A percentile compares a stretch with the other conserved stretches of the same genome.
These are phyloP conservation scores for Dermatemys mawii DNA, from an alignment of 2,113 vertebrate genomes.

Conservation along the genomic window DNA sequence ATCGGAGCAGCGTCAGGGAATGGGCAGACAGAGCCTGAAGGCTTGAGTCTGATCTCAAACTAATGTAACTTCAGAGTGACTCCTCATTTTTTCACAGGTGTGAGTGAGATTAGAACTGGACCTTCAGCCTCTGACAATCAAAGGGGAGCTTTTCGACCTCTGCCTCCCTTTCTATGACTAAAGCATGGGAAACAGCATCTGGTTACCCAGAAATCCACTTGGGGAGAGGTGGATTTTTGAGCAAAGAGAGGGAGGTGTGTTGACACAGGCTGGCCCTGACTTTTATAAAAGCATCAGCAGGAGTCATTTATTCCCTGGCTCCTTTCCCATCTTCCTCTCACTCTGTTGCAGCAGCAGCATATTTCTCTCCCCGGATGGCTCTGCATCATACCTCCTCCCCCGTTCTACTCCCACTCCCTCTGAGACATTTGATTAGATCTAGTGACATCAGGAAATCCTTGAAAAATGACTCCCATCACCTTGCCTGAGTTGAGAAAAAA, in stretches of 20 bases:
- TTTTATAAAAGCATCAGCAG: neutral
- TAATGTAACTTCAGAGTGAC: neutral
- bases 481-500: neutral
- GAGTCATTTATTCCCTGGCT: slow-evolving; percentile 1
- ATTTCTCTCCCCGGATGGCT: neutral
- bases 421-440: neutral
- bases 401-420: neutral
- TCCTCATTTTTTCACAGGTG: neutral
- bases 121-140: neutral
- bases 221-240: neutral
- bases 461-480: neutral
- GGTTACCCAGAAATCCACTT: neutral
- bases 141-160: neutral
- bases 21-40: neutral
- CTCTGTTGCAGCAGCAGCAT: neutral
- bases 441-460: slow-evolving; percentile 27
- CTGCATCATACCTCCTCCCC: neutral
- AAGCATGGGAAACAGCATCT: neutral
- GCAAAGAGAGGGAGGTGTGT: neutral
- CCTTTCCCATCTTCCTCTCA: neutral
- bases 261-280: neutral
- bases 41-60: neutral
- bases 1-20: neutral
- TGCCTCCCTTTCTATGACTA: neutral
- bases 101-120: neutral